Evolutionary conservation across 2,888 invertebrate genomes (phyloP), one percentile per base, ranked within the genome.

Genomic region (Willowsia nigromaculata): DNA sequence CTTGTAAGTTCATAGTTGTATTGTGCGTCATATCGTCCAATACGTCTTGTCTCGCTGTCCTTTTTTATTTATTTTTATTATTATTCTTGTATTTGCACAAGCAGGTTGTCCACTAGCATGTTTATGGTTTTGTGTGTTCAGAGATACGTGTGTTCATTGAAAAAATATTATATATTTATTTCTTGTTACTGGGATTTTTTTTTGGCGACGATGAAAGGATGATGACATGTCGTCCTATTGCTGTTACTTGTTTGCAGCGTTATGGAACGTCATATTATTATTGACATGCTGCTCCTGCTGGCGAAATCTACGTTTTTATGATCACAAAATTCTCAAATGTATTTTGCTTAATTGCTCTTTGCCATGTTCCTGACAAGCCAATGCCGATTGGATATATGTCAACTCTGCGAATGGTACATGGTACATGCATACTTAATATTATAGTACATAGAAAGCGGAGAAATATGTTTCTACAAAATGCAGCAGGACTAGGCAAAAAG

Each of bases 271-370:
- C 9, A 37, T 76, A 76, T 74, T 74, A 74, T 76, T 76, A 76
- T 76, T 76, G 76, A 33, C 50, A 30, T 27, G 76, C 71, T 43
- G 6, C 50, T 50, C 59, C 50, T 50, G n/a, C 30, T 33, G 65
- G 33, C 65, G 27, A n/a, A 65, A 30, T 30, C 33, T 33, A 33
- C 25, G 43, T 78, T 37, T 59, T 82, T 68, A 83, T 43, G 88
- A 84, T 80, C 86, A 80, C 83, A 91, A 92, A 92, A 92, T 90
- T 85, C 86, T 89, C 91, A 90, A 90, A 90, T 88, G 88, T 92
- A 92, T 90, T 65, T 90, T 89, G 91, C 91, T 91, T 92, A 92
- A 92, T 92, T 92, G 92, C 91, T 91, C 91, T 91, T 92, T 92
- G 91, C 92, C 92, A 92, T 92, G 92, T 90, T 91, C 90, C 50